A percentile compares a stretch with the other conserved stretches of the same genome.
These are phyloP conservation scores for Pardalotus punctatus DNA, from an alignment of 2,113 vertebrate genomes.

Conservation along the genomic window DNA sequence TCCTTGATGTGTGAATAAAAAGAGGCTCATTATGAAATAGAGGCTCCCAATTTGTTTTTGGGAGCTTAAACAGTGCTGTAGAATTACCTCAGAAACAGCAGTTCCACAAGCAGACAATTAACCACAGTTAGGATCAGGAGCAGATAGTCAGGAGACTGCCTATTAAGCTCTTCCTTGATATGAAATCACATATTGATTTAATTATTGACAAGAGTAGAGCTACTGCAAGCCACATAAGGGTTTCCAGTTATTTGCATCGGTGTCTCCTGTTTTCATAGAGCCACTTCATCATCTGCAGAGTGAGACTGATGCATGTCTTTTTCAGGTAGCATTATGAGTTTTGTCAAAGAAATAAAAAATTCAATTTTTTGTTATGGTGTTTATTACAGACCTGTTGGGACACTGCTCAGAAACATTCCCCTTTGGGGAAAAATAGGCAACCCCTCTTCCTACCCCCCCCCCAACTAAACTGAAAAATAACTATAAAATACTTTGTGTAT, in stretches of 20 bases:
- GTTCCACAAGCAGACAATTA: neutral
- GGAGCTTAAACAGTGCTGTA: neutral
- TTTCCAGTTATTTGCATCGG: neutral
- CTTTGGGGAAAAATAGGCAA: neutral
- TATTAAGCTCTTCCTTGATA: neutral
- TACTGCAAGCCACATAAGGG: neutral
- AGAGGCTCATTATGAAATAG: neutral
- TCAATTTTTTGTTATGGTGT: neutral
- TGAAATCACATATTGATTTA: neutral
- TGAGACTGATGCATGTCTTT: neutral
- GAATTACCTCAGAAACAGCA: neutral
- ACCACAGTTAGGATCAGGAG: neutral
- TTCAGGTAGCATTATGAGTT: neutral
- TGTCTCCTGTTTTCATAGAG: neutral
- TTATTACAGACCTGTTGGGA: neutral
- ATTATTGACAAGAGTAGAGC: neutral
- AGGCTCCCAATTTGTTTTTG: neutral
- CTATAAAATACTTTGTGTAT: neutral
- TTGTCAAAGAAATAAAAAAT: neutral
- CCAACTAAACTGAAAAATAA: neutral
- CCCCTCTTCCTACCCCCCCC: rapidly evolving
- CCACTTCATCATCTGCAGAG: neutral
- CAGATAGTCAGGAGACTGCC: neutral
- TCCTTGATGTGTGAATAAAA: neutral
- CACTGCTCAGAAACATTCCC: neutral